phyloP scores from a whole-genome alignment of 2,113 vertebrate species.

The Struthidea cinerea region DNA sequence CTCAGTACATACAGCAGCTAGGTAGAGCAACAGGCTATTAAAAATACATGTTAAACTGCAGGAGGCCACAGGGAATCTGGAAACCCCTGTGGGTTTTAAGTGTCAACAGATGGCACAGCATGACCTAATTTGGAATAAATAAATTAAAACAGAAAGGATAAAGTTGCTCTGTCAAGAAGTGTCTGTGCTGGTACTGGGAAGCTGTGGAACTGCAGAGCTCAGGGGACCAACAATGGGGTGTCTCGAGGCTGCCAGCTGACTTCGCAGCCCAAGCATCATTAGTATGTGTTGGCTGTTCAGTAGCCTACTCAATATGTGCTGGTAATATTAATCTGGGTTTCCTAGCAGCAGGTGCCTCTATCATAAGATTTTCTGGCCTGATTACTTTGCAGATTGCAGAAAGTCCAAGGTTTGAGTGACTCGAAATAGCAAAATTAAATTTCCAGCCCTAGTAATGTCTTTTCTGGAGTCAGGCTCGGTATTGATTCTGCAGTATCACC shows the following conservation, averaged over 20 bases:
- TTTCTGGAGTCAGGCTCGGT: background rate
- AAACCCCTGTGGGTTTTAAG: background rate
- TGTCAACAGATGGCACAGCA: background rate
- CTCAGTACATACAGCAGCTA: background rate
- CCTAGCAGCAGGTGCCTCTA: conserved; percentile 25
- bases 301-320: conserved; percentile 32
- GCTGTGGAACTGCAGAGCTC: background rate
- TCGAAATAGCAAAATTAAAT: background rate
- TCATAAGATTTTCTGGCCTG: background rate
- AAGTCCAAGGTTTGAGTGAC: conserved; percentile 4
- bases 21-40: background rate
- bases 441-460: background rate
- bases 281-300: conserved; percentile 32
- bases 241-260: background rate
- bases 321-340: conserved; percentile 26
- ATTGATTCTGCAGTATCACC: background rate
- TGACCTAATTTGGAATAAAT: conserved; percentile 20
- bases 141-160: background rate
- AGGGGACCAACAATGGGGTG: background rate
- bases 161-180: background rate
- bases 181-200: background rate
- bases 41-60: background rate
- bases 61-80: background rate
- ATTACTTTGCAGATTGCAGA: conserved; percentile 20
- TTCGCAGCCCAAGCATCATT: background rate